Conservation (phyloP, 1,140 invertebrate genomes). For the Amyelois transitella region DNA sequence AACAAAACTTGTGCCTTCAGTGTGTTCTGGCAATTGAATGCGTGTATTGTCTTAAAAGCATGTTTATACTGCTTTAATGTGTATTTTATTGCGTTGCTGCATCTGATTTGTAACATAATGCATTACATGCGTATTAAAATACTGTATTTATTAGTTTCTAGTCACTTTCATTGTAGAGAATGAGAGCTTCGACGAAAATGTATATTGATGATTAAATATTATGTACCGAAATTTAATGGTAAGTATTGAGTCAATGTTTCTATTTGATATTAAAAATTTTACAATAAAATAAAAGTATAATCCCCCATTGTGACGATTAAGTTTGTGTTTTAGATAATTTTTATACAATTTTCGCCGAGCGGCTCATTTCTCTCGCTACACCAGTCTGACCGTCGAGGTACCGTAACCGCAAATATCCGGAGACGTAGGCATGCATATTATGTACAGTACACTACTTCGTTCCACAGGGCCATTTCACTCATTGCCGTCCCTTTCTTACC, state of each 20-base stretch:
- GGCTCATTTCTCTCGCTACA: not conserved
- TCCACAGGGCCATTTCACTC: not conserved
- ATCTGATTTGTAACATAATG: not conserved
- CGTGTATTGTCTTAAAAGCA: constrained; percentile 13
- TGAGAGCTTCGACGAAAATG: not conserved
- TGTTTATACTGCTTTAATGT: constrained; percentile 9
- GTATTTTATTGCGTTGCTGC: not conserved
- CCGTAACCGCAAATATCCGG: too few species aligned
- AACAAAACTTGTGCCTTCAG: constrained; percentile 34
- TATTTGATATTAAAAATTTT: too few species aligned
- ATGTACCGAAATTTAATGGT: too few species aligned
- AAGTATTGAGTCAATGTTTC: too few species aligned
- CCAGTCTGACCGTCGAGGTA: not conserved
- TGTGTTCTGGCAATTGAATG: constrained; percentile 22
- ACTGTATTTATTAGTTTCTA: not conserved
- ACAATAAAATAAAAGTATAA: too few species aligned
- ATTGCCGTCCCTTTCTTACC: not conserved
- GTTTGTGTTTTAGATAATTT: not conserved
- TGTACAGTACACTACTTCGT: too few species aligned
- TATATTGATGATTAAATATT: too few species aligned
- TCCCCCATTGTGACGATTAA: too few species aligned
- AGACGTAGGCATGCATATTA: too few species aligned
- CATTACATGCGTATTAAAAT: not conserved
- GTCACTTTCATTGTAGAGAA: not conserved
- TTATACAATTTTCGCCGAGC: not conserved